Percentiles rank a stretch among this genome's conserved stretches.
These are phyloP conservation scores for Agrotis ipsilon DNA, from an alignment of 2,888 invertebrate genomes.

Conservation along the genomic window DNA sequence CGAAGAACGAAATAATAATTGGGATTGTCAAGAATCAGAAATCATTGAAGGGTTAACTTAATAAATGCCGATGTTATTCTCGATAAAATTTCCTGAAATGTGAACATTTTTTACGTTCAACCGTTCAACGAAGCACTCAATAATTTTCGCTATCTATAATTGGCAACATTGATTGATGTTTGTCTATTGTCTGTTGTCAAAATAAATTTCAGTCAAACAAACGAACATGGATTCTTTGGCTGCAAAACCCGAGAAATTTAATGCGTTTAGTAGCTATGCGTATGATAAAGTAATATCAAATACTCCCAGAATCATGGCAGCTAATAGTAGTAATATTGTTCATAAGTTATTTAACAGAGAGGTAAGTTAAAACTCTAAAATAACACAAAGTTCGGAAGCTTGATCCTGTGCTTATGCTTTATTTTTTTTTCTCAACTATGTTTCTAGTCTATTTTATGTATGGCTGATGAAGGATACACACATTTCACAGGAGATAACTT, in stretches of 20 bases:
- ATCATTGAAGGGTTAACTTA: not conserved
- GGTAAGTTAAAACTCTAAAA: conserved; percentile 82
- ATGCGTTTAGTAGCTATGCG: conserved; percentile 77
- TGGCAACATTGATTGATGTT: conserved; percentile 70
- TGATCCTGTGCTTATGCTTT: conserved; percentile 67
- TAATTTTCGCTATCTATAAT: conserved; percentile 35
- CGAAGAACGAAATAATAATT: no score
- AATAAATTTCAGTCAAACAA: conserved; percentile 85
- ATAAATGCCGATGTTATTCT: conserved; percentile 13
- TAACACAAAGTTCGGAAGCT: conserved; percentile 63
- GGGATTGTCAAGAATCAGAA: not conserved
- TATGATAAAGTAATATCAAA: conserved; percentile 74
- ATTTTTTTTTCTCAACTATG: conserved; percentile 62
- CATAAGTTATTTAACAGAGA: conserved; percentile 92
- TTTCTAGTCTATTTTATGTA: conserved; percentile 49
- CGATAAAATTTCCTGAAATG: not conserved
- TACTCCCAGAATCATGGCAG: conserved; percentile 74
- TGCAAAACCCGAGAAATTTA: conserved; percentile 80
- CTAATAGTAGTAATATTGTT: conserved; percentile 81
- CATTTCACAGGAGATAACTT: conserved; percentile 17
- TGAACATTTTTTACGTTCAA: not conserved
- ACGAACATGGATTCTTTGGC: conserved; percentile 88
- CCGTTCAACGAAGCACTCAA: conserved; percentile 47
- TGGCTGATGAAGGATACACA: conserved; percentile 31
- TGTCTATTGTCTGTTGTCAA: conserved; percentile 71